Base-by-base conservation (phyloP, 2,888 invertebrate genomes). In the Xiphydria camelus region DNA sequence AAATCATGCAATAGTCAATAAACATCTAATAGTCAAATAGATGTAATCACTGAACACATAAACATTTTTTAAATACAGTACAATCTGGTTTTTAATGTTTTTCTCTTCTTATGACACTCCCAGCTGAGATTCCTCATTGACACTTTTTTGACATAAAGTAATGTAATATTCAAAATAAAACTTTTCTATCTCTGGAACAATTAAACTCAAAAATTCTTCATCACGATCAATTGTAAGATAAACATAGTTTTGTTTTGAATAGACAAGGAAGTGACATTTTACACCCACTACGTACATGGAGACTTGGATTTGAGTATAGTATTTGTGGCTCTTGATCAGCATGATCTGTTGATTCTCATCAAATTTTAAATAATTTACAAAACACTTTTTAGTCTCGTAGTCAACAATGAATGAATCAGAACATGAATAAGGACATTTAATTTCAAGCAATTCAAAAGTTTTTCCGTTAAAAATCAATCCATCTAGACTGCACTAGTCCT, bases 351-450 rank as follows among this genome's bases (percentile, higher is more conserved):
- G n/a, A n/a, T n/a, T n/a, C n/a, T n/a, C n/a, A n/a, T n/a, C n/a
- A n/a, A n/a, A n/a, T n/a, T n/a, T n/a, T n/a, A n/a, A n/a, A n/a
- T n/a, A n/a, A n/a, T n/a, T n/a, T n/a, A n/a, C n/a, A n/a, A n/a
- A n/a, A n/a, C n/a, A n/a, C n/a, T n/a, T n/a, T n/a, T n/a, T n/a
- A n/a, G n/a, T n/a, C n/a, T n/a, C n/a, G n/a, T n/a, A n/a, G n/a
- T 47, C 42, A 14, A 49, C 21, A 21, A 54, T 51, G 44, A 19
- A 12, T 23, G 22, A 22, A 41, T 52, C 33, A 21, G 35, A 25
- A 32, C 52, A 51, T 20, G 19, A 34, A 37, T 18, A 42, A 15
- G 52, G 50, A 34, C 48, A 52, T 36, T 52, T 52, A 5, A 52
- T 55, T 48, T 52, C 50, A 4, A 48, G 26, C 14, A 50, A 32